Conservation (phyloP, 2,113 vertebrate species). For the Sapajus apella region DNA sequence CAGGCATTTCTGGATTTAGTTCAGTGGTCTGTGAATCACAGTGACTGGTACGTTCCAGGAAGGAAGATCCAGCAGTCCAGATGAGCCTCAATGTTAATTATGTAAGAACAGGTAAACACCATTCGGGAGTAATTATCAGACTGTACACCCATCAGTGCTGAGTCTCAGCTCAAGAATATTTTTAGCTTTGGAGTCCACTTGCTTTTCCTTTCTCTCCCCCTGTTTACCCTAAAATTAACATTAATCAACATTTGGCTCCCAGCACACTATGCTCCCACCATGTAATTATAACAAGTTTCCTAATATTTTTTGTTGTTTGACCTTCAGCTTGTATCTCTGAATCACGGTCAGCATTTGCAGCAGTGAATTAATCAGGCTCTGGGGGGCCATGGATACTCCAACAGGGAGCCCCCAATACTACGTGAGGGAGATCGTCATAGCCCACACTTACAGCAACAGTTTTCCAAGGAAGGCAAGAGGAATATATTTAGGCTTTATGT, state of each 20-base stretch:
- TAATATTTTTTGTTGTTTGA: not conserved
- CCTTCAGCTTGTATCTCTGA: slow-evolving; percentile 53
- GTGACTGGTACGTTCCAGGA: slow-evolving; percentile 40
- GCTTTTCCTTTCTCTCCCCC: slow-evolving; percentile 76
- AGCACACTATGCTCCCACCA: slow-evolving; percentile 63
- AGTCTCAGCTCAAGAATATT: slow-evolving; percentile 69
- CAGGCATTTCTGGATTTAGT: slow-evolving; percentile 44
- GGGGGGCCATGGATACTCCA: not conserved
- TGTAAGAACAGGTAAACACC: slow-evolving; percentile 73
- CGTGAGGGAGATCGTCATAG: not conserved
- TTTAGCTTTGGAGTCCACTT: slow-evolving; percentile 75
- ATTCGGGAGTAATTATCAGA: slow-evolving; percentile 78
- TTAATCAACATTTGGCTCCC: slow-evolving; percentile 81
- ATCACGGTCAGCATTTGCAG: not conserved
- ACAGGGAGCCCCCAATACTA: not conserved
- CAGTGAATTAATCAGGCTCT: not conserved
- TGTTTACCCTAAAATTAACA: slow-evolving; percentile 85
- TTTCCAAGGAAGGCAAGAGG: not conserved
- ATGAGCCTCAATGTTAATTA: slow-evolving; percentile 78
- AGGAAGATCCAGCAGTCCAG: slow-evolving; percentile 36
- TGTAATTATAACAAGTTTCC: slow-evolving; percentile 77
- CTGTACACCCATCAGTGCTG: slow-evolving; percentile 75
- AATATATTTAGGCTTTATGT: slow-evolving; percentile 58
- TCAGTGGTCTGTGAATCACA: slow-evolving; percentile 62
- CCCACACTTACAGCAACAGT: slow-evolving; percentile 15